Conservation (phyloP, 2,888 invertebrate species). For the Anoplius nigerrimus region DNA sequence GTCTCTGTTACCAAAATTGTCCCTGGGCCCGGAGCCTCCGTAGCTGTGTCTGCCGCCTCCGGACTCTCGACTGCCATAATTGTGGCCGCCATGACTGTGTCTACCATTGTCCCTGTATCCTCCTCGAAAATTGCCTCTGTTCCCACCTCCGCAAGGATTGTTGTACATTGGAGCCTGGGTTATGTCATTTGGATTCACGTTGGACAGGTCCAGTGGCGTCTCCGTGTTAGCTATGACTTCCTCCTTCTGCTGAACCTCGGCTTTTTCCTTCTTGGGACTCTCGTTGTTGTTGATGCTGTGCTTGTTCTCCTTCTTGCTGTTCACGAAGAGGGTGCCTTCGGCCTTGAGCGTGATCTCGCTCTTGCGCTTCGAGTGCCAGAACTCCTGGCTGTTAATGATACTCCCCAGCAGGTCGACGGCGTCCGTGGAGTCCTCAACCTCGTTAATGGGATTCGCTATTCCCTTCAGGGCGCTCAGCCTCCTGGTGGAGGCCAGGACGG, state of each 20-base stretch:
- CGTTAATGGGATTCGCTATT: conserved; percentile 49
- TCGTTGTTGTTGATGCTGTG: conserved; percentile 58
- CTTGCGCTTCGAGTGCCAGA: conserved; percentile 81
- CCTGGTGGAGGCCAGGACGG: conserved; percentile 60
- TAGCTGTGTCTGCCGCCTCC: conserved; percentile 69
- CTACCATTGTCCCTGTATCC: conserved; percentile 65
- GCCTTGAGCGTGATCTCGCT: conserved; percentile 78
- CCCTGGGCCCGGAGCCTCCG: conserved; percentile 71
- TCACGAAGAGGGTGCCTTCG: conserved; percentile 80
- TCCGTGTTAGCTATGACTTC: conserved; percentile 28
- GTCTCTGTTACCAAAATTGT: conserved; percentile 62
- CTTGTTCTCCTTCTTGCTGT: conserved; percentile 62
- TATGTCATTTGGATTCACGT: conserved; percentile 64
- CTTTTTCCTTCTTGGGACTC: conserved; percentile 60
- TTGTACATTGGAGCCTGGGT: conserved; percentile 81
- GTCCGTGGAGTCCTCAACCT: conserved; percentile 25
- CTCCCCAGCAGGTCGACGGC: conserved; percentile 80
- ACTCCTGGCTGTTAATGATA: conserved; percentile 83
- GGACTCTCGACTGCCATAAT: conserved; percentile 76
- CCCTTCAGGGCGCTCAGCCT: conserved; percentile 66
- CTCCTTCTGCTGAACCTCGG: conserved; percentile 25
- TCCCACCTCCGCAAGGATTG: conserved; percentile 77
- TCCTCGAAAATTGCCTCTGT: conserved; percentile 63
- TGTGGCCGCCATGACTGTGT: conserved; percentile 65
- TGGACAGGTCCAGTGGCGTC: conserved; percentile 60